Evolutionary conservation across 2,797 vertebrate species (phyloP).

Genomic region (Spinibarbus caldwelli): DNA sequence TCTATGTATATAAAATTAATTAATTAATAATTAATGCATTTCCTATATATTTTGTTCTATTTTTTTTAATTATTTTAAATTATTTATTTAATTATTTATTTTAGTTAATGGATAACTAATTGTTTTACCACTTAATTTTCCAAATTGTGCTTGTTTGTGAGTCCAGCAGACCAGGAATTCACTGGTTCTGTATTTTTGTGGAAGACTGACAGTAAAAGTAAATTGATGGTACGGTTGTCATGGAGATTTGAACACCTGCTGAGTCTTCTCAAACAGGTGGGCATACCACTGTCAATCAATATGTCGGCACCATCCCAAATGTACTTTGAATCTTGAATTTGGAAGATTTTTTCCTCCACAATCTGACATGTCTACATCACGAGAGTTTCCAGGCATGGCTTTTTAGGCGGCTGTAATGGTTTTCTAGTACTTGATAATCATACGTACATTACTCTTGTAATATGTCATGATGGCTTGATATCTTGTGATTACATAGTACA

Average conservation of each 20-base stretch:
- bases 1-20: too few species aligned
- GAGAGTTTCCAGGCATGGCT: background rate
- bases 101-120: conserved; percentile 53
- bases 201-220: conserved; percentile 70
- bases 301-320: conserved; percentile 25
- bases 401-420: background rate
- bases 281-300: conserved; percentile 59
- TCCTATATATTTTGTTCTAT: background rate
- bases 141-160: conserved; percentile 64
- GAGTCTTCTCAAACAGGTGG: conserved; percentile 68
- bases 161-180: conserved; percentile 54
- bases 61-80: too few species aligned
- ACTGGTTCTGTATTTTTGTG: conserved; percentile 47
- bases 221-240: conserved; percentile 64
- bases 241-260: conserved; percentile 71
- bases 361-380: background rate
- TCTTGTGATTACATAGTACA: background rate
- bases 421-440: conserved; percentile 18
- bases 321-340: conserved; percentile 33
- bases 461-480: background rate
- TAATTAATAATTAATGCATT: background rate
- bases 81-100: background rate
- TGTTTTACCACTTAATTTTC: conserved; percentile 73
- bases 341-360: background rate
- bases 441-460: background rate